Percentiles rank a stretch among this genome's conserved stretches.
Conservation (phyloP, 2,888 invertebrate genomes). For the Seira musarum region DNA sequence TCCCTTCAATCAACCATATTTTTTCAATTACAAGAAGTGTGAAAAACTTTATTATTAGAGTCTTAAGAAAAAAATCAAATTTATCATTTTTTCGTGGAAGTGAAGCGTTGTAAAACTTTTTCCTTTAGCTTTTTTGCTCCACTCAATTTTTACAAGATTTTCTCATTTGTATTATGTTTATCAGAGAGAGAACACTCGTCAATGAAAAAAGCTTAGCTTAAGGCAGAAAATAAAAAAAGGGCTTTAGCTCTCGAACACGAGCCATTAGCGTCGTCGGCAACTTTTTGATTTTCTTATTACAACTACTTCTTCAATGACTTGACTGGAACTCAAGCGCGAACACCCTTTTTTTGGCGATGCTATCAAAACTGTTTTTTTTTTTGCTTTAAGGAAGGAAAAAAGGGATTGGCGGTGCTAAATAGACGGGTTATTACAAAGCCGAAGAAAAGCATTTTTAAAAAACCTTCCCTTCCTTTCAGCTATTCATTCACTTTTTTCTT, state of each 20-base stretch:
- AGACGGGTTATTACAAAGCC: background rate
- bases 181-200: background rate
- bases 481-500: too few relatives aligned
- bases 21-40: background rate
- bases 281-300: slow-evolving; percentile 30
- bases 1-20: background rate
- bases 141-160: background rate
- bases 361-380: background rate
- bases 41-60: slow-evolving; percentile 31
- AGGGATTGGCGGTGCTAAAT: too few relatives aligned
- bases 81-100: background rate
- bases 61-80: slow-evolving; percentile 16
- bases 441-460: background rate
- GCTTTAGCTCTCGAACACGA: background rate
- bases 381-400: slow-evolving; percentile 18
- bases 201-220: background rate
- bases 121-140: background rate
- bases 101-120: background rate
- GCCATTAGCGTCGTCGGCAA: slow-evolving; percentile 48
- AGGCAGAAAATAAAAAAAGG: background rate
- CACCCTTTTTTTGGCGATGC: slow-evolving; percentile 14
- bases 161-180: background rate
- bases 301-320: too few relatives aligned
- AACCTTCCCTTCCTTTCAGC: background rate
- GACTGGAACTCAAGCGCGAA: too few relatives aligned